Percentiles rank a stretch among this genome's conserved stretches.
These are phyloP conservation scores for Protaetia brevitarsis DNA, from an alignment of 1,140 invertebrate genomes.

Conservation along the genomic window DNA sequence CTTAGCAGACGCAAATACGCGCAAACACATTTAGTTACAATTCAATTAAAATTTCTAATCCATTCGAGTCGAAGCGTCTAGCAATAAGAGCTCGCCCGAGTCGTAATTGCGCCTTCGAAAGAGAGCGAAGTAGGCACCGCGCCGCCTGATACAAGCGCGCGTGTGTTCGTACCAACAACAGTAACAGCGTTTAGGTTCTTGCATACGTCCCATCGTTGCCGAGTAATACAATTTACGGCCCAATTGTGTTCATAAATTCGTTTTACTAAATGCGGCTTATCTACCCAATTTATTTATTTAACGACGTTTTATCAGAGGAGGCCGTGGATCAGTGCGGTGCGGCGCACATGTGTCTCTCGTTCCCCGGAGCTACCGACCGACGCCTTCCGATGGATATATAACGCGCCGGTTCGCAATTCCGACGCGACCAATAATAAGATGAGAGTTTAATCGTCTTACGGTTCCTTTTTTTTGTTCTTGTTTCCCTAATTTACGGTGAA, in stretches of 20 bases:
- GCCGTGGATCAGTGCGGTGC: neutral
- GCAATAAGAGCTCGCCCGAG: conserved; percentile 33
- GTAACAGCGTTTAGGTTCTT: neutral
- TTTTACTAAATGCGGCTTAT: conserved; percentile 32
- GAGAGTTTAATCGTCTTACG: too few species aligned
- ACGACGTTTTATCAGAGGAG: conserved; percentile 19
- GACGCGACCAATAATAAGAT: conserved; percentile 6
- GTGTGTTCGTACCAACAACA: neutral
- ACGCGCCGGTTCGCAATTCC: neutral
- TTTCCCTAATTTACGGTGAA: too few species aligned
- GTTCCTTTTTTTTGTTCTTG: too few species aligned
- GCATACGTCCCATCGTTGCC: neutral
- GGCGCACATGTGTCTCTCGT: conserved; percentile 16
- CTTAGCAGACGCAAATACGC: conserved; percentile 6
- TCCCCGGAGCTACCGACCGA: neutral
- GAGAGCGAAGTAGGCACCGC: neutral
- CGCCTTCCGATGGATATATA: neutral
- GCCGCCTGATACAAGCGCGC: neutral
- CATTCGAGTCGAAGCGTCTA: conserved; percentile 33
- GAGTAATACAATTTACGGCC: conserved; percentile 20
- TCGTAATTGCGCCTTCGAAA: conserved; percentile 28
- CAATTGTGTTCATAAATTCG: conserved; percentile 32
- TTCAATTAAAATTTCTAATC: conserved; percentile 41
- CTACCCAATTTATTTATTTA: conserved; percentile 23
- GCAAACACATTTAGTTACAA: conserved; percentile 34